Percentiles rank a stretch among this genome's conserved stretches.
phyloP scores from a whole-genome alignment of 2,888 invertebrate genomes.

The Pogonocherus hispidulus region DNA sequence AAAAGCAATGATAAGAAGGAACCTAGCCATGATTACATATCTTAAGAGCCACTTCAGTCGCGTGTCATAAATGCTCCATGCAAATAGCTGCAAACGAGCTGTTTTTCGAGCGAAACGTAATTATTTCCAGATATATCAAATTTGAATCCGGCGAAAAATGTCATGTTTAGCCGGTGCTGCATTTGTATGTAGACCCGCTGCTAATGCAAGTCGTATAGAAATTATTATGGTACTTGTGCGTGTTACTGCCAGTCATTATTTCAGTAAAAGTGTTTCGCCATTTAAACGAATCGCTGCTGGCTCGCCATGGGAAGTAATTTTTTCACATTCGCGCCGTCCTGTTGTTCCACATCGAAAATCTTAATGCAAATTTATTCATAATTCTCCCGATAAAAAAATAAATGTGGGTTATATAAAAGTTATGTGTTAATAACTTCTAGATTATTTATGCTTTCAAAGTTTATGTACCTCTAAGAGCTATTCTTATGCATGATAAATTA shows the following conservation, averaged over 20 bases:
- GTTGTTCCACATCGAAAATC: slow-evolving; percentile 3
- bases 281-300: slow-evolving; percentile 18
- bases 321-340: slow-evolving; percentile 6
- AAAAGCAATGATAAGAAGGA: slow-evolving; percentile 22
- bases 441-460: neutral
- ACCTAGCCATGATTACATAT: slow-evolving; percentile 16
- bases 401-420: neutral
- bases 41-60: slow-evolving; percentile 8
- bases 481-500: too few relatives aligned
- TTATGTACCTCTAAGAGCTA: too few relatives aligned
- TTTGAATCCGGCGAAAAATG: slow-evolving; percentile 5
- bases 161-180: slow-evolving; percentile 13
- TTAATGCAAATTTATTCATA: slow-evolving; percentile 19
- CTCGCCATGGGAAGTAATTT: slow-evolving; percentile 6
- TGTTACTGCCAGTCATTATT: slow-evolving; percentile 8
- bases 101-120: slow-evolving; percentile 17
- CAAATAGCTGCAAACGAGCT: slow-evolving; percentile 11
- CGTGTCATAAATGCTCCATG: slow-evolving; percentile 19
- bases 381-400: neutral
- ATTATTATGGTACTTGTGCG: slow-evolving; percentile 24
- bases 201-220: slow-evolving; percentile 9
- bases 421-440: slow-evolving; percentile 2
- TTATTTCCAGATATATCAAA: slow-evolving; percentile 22
- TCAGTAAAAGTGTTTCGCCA: slow-evolving; percentile 25
- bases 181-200: slow-evolving; percentile 11